These are phyloP conservation scores for Phytoseiulus persimilis DNA, from an alignment of 2,888 invertebrate genomes.

Conservation along the genomic window DNA sequence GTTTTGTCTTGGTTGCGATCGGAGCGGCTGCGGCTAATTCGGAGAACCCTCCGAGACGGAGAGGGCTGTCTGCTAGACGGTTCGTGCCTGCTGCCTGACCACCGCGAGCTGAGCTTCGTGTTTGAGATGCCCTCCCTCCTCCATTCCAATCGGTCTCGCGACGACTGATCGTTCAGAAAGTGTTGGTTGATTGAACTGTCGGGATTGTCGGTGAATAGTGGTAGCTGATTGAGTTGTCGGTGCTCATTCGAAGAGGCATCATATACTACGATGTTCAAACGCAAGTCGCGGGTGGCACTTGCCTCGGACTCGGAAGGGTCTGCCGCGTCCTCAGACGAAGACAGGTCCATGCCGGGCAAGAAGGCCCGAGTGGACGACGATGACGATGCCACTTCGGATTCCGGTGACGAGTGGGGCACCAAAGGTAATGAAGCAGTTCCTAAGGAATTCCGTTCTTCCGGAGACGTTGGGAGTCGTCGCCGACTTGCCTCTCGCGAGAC, in stretches of 20 bases:
- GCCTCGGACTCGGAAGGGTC: conserved; percentile 34
- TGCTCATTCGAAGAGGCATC: background rate
- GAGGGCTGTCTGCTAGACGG: background rate
- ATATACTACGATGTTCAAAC: background rate
- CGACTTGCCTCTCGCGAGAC: background rate
- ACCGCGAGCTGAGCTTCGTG: background rate
- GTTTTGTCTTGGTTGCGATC: background rate
- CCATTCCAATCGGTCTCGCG: background rate
- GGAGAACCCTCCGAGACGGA: background rate
- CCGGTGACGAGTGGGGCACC: conserved; percentile 32
- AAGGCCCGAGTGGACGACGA: conserved; percentile 6
- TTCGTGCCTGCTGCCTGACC: background rate
- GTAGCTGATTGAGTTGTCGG: background rate
- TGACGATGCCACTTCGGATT: conserved; percentile 35
- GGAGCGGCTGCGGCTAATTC: background rate
- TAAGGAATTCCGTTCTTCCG: too few relatives aligned
- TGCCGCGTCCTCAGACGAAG: conserved; percentile 6
- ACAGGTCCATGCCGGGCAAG: background rate
- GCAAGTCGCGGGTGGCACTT: conserved; percentile 31
- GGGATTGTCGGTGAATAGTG: background rate
- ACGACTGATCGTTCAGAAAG: too few relatives aligned
- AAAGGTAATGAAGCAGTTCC: background rate
- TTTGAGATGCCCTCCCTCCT: background rate
- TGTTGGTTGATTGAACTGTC: background rate
- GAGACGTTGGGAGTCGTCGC: too few relatives aligned